These are phyloP conservation scores for Eurytoma adleriae DNA, from an alignment of 2,888 invertebrate genomes.

Conservation along the genomic window DNA sequence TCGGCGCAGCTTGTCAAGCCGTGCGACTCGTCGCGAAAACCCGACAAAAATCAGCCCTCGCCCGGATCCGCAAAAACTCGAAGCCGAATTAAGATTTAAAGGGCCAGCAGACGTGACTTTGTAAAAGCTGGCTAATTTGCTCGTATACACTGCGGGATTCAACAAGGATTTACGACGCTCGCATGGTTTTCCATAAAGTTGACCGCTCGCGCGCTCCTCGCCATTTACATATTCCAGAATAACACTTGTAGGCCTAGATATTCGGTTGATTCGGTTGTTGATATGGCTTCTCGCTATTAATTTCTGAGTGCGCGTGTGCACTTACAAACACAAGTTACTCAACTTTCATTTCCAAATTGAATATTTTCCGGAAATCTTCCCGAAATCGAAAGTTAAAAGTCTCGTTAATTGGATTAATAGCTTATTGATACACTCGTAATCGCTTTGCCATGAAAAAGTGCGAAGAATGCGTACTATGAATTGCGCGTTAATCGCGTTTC, in stretches of 20 bases:
- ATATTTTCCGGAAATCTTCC: too few species aligned
- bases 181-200: constrained; percentile 16
- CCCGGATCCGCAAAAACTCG: constrained; percentile 47
- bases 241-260: background rate
- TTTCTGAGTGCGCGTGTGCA: constrained; percentile 25
- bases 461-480: background rate
- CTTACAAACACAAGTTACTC: too few species aligned
- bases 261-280: background rate
- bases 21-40: constrained; percentile 36
- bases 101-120: constrained; percentile 51
- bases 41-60: constrained; percentile 32
- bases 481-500: too few species aligned
- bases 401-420: too few species aligned
- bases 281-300: constrained; percentile 38
- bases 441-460: background rate
- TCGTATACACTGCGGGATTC: background rate
- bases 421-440: too few species aligned
- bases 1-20: background rate
- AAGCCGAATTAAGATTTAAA: constrained; percentile 62
- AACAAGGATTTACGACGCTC: background rate
- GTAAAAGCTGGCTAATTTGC: constrained; percentile 61
- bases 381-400: too few species aligned
- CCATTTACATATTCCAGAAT: constrained; percentile 45
- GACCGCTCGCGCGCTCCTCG: background rate
- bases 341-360: too few species aligned